phyloP scores from a whole-genome alignment of 92 coral and sea anemone species.

The Scolanthus callimorphus region DNA sequence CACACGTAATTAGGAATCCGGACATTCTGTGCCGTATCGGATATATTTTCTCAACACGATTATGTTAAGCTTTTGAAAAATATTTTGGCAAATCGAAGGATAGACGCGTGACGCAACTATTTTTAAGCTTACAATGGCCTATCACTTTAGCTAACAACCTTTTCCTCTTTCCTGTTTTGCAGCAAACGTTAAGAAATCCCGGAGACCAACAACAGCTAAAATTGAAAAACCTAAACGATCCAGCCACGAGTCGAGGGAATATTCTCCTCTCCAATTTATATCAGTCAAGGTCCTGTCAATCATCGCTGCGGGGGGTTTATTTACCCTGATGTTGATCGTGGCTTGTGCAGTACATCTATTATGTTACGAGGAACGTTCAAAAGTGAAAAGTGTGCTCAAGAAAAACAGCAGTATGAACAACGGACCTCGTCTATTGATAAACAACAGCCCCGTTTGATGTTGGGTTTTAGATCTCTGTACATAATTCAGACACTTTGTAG shows the following conservation, averaged over 20 bases:
- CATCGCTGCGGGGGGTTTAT: slow-evolving; percentile 34
- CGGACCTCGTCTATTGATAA: too few relatives aligned
- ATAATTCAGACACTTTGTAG: too few relatives aligned
- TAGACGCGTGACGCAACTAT: too few relatives aligned
- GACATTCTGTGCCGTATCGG: too few relatives aligned
- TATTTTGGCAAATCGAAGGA: too few relatives aligned
- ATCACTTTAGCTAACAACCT: background rate
- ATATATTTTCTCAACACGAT: too few relatives aligned
- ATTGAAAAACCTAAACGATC: background rate
- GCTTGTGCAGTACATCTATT: slow-evolving; percentile 49
- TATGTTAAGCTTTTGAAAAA: too few relatives aligned
- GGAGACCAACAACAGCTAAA: background rate
- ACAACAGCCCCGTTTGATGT: too few relatives aligned
- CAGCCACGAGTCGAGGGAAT: slow-evolving; percentile 1
- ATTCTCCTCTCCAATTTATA: slow-evolving; percentile 11
- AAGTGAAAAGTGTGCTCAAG: slow-evolving; percentile 13
- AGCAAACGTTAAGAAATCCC: background rate
- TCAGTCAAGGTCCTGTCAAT: slow-evolving; percentile 39
- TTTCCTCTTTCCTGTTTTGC: background rate
- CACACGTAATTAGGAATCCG: too few relatives aligned
- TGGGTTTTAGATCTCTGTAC: too few relatives aligned
- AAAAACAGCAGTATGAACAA: too few relatives aligned
- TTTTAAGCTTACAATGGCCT: too few relatives aligned
- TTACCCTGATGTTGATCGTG: slow-evolving; percentile 26
- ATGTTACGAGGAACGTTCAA: slow-evolving; percentile 14